A percentile compares a stretch with the other conserved stretches of the same genome.
These are phyloP conservation scores for Osmerus eperlanus DNA, from an alignment of 2,113 vertebrate genomes.

Conservation along the genomic window DNA sequence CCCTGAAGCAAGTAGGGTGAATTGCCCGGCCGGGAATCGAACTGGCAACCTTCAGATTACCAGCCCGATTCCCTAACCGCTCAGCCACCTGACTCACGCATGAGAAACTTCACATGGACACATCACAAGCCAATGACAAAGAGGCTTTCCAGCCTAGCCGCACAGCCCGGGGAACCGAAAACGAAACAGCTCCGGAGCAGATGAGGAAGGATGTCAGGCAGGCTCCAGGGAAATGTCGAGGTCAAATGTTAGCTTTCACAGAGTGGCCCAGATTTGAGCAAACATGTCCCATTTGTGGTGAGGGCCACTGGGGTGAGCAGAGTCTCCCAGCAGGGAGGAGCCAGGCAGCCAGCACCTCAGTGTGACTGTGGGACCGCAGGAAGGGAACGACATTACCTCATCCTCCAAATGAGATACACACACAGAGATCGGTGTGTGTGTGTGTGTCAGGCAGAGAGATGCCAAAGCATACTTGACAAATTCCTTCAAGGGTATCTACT, in stretches of 20 bases:
- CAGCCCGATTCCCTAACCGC: too few relatives aligned
- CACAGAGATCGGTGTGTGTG: not conserved
- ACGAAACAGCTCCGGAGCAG: too few relatives aligned
- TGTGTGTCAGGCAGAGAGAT: not conserved
- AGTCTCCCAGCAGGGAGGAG: not conserved
- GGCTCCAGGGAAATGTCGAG: not conserved
- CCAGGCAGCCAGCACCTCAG: slow-evolving; percentile 4
- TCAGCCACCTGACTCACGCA: not conserved
- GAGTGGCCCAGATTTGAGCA: slow-evolving; percentile 7
- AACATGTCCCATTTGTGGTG: slow-evolving; percentile 16
- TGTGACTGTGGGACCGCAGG: not conserved
- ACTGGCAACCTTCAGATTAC: too few relatives aligned
- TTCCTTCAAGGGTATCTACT: slow-evolving; percentile 6
- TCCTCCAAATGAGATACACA: not conserved
- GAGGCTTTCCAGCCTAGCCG: not conserved
- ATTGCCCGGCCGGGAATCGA: too few relatives aligned
- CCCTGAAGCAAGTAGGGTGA: too few relatives aligned
- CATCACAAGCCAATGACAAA: not conserved
- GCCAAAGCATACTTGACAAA: slow-evolving; percentile 12
- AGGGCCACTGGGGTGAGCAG: not conserved
- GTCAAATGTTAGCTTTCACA: slow-evolving; percentile 22
- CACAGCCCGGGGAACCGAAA: too few relatives aligned
- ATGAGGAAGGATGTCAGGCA: too few relatives aligned
- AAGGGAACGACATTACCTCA: slow-evolving; percentile 7
- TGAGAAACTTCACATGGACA: not conserved